Percentiles rank a stretch among this genome's conserved stretches.
phyloP scores from a whole-genome alignment of 2,888 invertebrate genomes.

The Halictus ligatus region DNA sequence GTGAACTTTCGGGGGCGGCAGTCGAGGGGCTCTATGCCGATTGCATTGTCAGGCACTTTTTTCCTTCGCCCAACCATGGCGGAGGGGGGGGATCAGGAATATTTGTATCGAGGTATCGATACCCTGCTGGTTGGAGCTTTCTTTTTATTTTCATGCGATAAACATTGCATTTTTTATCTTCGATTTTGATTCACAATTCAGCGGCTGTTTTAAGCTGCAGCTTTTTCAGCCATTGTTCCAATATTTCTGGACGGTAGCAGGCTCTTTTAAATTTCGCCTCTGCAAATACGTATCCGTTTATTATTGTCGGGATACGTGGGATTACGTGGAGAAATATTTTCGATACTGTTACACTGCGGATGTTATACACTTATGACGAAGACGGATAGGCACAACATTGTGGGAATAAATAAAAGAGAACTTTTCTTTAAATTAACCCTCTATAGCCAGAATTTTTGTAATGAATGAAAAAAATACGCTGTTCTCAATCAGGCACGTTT shows the following conservation, averaged over 20 bases:
- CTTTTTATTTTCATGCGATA: background rate
- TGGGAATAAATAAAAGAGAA: too few relatives aligned
- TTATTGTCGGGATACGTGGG: too few relatives aligned
- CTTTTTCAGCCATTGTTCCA: background rate
- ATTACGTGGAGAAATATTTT: too few relatives aligned
- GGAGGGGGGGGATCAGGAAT: background rate
- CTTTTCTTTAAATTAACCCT: too few relatives aligned
- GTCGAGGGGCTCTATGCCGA: slow-evolving; percentile 37
- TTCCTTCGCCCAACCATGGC: background rate
- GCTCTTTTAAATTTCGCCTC: background rate
- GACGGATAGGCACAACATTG: too few relatives aligned
- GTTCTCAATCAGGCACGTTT: too few relatives aligned
- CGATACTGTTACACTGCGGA: too few relatives aligned
- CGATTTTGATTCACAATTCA: background rate
- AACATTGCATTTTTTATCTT: background rate
- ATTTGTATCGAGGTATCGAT: slow-evolving; percentile 13
- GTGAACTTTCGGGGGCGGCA: slow-evolving; percentile 38
- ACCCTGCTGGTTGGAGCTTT: background rate
- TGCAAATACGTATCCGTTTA: background rate
- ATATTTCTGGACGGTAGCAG: background rate
- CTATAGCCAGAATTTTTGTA: background rate
- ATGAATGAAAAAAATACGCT: background rate
- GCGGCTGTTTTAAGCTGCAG: background rate
- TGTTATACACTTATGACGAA: too few relatives aligned
- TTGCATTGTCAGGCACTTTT: slow-evolving; percentile 40